phyloP scores from a whole-genome alignment of 2,888 invertebrate species.

The Uloborus plumipes region DNA sequence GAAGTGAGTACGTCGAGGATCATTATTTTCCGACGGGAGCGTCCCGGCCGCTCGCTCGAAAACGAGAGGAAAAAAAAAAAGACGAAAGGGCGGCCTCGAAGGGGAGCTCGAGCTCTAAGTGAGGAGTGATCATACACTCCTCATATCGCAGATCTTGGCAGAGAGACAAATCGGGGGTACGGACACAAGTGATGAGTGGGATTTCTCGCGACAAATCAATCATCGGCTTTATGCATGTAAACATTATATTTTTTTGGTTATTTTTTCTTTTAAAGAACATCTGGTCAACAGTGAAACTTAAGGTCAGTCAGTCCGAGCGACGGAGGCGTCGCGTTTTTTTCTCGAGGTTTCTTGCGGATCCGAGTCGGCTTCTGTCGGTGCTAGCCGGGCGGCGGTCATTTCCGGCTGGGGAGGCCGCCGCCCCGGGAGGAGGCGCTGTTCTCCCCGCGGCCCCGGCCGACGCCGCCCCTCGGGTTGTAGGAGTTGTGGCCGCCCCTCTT shows the following conservation, averaged over 20 bases:
- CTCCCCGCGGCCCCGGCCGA: slow-evolving; percentile 49
- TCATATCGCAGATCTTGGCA: slow-evolving; percentile 43
- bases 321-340: slow-evolving; percentile 38
- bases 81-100: slow-evolving; percentile 33
- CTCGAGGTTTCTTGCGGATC: slow-evolving; percentile 33
- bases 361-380: slow-evolving; percentile 42
- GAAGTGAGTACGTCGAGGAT: slow-evolving; percentile 20
- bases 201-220: slow-evolving; percentile 54
- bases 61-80: background rate
- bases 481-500: slow-evolving; percentile 60
- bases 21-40: too few species aligned
- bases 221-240: slow-evolving; percentile 43
- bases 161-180: slow-evolving; percentile 61
- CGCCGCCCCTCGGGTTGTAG: slow-evolving; percentile 42
- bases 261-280: slow-evolving; percentile 45
- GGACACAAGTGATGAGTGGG: slow-evolving; percentile 63
- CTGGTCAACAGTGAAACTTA: slow-evolving; percentile 64
- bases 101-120: slow-evolving; percentile 53
- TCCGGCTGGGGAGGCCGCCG: slow-evolving; percentile 55
- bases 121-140: slow-evolving; percentile 64
- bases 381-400: slow-evolving; percentile 50
- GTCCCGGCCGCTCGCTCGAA: too few species aligned
- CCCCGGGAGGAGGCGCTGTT: slow-evolving; percentile 54
- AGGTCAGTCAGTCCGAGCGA: slow-evolving; percentile 54
- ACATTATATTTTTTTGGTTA: too few species aligned